phyloP scores from a whole-genome alignment of 2,113 vertebrate genomes.

The Prietella phreatophila region DNA sequence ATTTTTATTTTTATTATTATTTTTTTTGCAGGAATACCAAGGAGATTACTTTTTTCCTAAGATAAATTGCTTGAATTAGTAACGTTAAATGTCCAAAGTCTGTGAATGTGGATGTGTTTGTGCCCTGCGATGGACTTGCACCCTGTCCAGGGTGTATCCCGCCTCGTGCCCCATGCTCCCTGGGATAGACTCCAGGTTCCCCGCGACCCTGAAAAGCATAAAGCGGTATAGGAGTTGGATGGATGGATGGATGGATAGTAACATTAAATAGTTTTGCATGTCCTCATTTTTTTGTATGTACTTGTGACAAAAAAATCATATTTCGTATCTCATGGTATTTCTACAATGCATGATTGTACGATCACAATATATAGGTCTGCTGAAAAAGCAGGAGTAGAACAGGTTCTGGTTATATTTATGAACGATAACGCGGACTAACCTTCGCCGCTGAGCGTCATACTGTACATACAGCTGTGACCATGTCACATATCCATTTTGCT shows the following conservation, averaged over 20 bases:
- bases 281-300: neutral
- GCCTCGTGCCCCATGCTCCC: no score
- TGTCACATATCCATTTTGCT: neutral
- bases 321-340: neutral
- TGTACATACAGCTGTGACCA: neutral
- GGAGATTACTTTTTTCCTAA: neutral
- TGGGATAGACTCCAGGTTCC: no score
- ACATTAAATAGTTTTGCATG: neutral
- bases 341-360: neutral
- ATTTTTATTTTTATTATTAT: neutral
- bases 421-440: neutral
- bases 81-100: neutral
- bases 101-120: no score
- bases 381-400: neutral
- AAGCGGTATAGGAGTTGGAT: no score
- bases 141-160: no score
- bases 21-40: neutral
- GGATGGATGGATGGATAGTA: neutral
- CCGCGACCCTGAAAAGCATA: neutral
- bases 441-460: neutral
- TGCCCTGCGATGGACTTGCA: no score
- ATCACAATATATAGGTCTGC: neutral
- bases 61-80: neutral
- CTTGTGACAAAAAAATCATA: neutral
- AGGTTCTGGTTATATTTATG: neutral